Conservation (phyloP, 2,888 invertebrate species). For the Leucania comma region DNA sequence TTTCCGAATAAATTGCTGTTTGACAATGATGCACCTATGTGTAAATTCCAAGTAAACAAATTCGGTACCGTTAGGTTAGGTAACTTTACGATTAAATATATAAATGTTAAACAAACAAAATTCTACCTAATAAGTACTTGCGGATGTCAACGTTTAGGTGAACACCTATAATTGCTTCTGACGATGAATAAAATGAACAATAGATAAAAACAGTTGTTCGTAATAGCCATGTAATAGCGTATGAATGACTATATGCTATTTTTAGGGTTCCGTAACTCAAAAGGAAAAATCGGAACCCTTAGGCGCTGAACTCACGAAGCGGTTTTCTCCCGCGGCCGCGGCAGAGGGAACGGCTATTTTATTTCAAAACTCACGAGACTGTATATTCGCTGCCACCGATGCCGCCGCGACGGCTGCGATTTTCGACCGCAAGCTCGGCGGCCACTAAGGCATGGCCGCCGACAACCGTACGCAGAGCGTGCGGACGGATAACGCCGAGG, state of each 20-base stretch:
- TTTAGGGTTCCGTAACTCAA: no score
- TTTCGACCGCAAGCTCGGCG: no score
- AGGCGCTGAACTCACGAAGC: no score
- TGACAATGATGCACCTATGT: neutral
- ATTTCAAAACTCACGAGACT: no score
- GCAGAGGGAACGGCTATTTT: no score
- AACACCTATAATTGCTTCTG: constrained; percentile 14
- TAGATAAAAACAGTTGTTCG: neutral
- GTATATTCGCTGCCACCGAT: no score
- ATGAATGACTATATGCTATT: neutral
- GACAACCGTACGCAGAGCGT: no score
- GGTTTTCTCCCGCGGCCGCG: no score
- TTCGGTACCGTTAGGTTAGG: neutral
- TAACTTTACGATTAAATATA: neutral
- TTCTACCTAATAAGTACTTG: constrained; percentile 1
- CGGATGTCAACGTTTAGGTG: neutral
- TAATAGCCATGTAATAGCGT: neutral
- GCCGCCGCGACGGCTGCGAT: no score
- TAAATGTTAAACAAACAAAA: constrained; percentile 1
- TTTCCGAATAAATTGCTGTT: neutral
- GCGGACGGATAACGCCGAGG: no score
- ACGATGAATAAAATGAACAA: neutral
- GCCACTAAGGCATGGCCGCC: no score
- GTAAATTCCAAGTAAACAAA: neutral
- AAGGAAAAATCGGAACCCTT: no score